Percentiles rank a stretch among this genome's conserved stretches.
Evolutionary conservation across 2,888 invertebrate species (phyloP).

Genomic region (Mesorhabditis belari): DNA sequence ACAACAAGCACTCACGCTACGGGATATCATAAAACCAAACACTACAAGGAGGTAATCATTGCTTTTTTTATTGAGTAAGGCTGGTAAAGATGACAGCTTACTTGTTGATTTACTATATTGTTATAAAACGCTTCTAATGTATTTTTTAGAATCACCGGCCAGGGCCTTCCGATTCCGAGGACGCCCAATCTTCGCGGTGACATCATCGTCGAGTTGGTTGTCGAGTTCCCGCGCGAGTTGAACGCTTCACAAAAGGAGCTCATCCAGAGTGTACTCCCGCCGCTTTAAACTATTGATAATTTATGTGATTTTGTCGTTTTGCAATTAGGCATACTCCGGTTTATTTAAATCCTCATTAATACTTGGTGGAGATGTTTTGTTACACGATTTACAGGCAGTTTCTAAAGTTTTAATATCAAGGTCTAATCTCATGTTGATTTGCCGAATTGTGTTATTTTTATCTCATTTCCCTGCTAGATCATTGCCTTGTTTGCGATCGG

Average conservation of each 20-base stretch:
- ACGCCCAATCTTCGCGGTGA: slow-evolving; percentile 55
- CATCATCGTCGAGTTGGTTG: slow-evolving; percentile 58
- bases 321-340: too few species aligned
- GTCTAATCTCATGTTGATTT: too few species aligned
- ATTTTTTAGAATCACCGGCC: slow-evolving; percentile 53
- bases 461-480: too few species aligned
- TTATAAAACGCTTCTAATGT: neutral
- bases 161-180: slow-evolving; percentile 58
- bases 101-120: neutral
- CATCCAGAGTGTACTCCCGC: slow-evolving; percentile 19
- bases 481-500: too few species aligned
- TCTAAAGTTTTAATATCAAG: too few species aligned
- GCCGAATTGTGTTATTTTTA: too few species aligned
- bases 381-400: too few species aligned
- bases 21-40: slow-evolving; percentile 56
- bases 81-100: neutral
- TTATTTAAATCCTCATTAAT: too few species aligned
- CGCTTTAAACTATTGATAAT: slow-evolving; percentile 38
- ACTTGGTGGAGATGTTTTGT: too few species aligned
- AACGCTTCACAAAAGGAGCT: slow-evolving; percentile 15
- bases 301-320: too few species aligned
- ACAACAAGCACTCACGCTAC: slow-evolving; percentile 53
- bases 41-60: slow-evolving; percentile 47
- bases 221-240: slow-evolving; percentile 55
- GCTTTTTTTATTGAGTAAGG: neutral